Evolutionary conservation across 2,113 vertebrate genomes (phyloP).

Genomic region (Capreolus pygargus): DNA sequence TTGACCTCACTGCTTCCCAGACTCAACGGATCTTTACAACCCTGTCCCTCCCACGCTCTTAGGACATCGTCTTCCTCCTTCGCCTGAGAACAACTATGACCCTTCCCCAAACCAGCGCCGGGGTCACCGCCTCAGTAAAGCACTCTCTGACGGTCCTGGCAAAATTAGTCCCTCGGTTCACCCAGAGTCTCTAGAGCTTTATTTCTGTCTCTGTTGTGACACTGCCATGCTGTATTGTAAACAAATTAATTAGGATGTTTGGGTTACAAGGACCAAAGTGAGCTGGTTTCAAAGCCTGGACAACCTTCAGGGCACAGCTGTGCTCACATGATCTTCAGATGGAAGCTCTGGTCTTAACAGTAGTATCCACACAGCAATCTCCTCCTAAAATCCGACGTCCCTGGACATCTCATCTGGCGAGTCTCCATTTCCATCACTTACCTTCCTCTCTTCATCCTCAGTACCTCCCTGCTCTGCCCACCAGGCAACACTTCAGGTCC

Average conservation of each 20-base stretch:
- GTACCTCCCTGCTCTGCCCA: background rate
- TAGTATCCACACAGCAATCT: background rate
- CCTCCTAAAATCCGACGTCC: background rate
- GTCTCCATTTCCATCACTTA: background rate
- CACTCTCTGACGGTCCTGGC: fast-evolving
- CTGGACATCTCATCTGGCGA: background rate
- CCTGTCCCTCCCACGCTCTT: too few species aligned
- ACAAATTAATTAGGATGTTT: background rate
- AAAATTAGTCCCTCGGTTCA: background rate
- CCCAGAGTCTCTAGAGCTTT: background rate
- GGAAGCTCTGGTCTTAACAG: background rate
- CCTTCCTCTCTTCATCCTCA: background rate
- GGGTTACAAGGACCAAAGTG: background rate
- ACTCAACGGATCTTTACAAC: background rate
- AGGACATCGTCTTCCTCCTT: background rate
- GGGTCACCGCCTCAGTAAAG: background rate
- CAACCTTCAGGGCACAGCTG: background rate
- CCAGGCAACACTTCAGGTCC: background rate
- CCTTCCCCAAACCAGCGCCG: background rate
- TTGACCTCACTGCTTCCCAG: background rate
- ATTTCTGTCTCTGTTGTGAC: background rate
- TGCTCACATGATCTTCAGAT: background rate
- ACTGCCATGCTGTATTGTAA: background rate
- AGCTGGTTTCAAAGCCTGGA: background rate
- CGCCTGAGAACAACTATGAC: background rate